phyloP scores from a whole-genome alignment of 2,888 invertebrate species.

The Eustalomyia histrio region DNA sequence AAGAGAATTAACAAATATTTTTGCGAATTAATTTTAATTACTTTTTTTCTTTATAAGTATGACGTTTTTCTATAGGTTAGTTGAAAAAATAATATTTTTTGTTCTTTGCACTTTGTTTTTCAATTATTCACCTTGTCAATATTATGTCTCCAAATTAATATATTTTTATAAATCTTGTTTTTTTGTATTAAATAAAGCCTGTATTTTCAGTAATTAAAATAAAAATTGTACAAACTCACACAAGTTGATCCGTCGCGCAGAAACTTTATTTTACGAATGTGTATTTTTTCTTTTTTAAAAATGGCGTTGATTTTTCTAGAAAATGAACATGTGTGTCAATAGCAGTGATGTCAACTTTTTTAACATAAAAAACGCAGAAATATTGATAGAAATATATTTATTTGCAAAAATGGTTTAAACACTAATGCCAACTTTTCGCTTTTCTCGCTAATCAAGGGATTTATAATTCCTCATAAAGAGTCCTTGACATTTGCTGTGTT shows the following conservation, averaged over 20 bases:
- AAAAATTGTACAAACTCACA: conserved; percentile 65
- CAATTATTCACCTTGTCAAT: neutral
- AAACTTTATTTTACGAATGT: conserved; percentile 67
- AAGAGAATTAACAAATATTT: neutral
- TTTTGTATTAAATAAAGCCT: conserved; percentile 3
- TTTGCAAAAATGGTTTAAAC: no score
- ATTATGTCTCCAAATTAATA: neutral
- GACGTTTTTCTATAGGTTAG: conserved; percentile 8
- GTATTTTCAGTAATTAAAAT: conserved; percentile 35
- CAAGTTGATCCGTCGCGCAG: conserved; percentile 64
- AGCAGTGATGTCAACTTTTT: conserved; percentile 35
- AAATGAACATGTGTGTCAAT: conserved; percentile 64
- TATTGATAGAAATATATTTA: no score
- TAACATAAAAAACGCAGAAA: no score
- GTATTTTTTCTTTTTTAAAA: conserved; percentile 49
- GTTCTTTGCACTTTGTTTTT: conserved; percentile 51
- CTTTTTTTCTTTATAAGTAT: conserved; percentile 13
- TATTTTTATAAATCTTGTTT: conserved; percentile 16
- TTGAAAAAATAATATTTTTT: conserved; percentile 14
- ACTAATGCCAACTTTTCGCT: no score
- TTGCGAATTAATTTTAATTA: neutral
- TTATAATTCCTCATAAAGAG: no score
- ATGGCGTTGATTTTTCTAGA: conserved; percentile 60
- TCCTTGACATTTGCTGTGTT: no score
- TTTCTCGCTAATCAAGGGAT: no score